A percentile compares a stretch with the other conserved stretches of the same genome.
Conservation (phyloP, 1,140 invertebrate genomes). For the Diprion similis region DNA sequence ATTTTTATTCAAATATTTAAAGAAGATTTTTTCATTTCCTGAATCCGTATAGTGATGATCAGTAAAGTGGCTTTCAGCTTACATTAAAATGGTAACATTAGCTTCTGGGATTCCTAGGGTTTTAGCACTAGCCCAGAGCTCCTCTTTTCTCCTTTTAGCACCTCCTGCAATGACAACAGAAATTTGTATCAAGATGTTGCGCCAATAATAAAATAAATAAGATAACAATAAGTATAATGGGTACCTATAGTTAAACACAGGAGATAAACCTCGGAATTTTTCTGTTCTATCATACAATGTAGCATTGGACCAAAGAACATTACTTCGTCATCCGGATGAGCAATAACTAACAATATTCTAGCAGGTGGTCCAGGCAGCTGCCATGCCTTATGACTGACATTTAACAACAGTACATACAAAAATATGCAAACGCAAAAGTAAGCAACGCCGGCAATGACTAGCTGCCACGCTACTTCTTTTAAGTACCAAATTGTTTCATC, state of each 20-base stretch:
- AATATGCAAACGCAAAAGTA: conserved; percentile 53
- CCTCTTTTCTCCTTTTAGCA: conserved; percentile 72
- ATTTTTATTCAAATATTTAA: conserved; percentile 11
- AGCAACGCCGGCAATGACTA: conserved; percentile 46
- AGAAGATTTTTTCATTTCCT: neutral
- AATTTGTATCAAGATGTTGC: neutral
- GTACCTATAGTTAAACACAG: conserved; percentile 88
- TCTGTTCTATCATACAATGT: conserved; percentile 70
- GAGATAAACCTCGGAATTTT: conserved; percentile 74
- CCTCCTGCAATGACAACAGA: conserved; percentile 66
- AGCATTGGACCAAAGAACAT: conserved; percentile 98
- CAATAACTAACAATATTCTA: conserved; percentile 82
- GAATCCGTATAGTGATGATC: neutral
- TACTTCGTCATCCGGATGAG: conserved; percentile 97
- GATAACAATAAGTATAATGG: conserved; percentile 17
- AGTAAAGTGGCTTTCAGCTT: conserved; percentile 45
- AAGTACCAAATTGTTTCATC: conserved; percentile 52
- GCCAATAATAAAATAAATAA: conserved; percentile 8
- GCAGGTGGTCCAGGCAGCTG: conserved; percentile 55
- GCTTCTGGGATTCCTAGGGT: conserved; percentile 78
- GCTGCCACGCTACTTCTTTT: conserved; percentile 54
- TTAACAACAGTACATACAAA: conserved; percentile 51
- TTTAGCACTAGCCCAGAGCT: conserved; percentile 80
- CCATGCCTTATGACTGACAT: conserved; percentile 52
- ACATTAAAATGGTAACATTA: conserved; percentile 73